A percentile compares a stretch with the other conserved stretches of the same genome.
Evolutionary conservation across 2,888 invertebrate species (phyloP).

Genomic region (Nemapogon koenigi): DNA sequence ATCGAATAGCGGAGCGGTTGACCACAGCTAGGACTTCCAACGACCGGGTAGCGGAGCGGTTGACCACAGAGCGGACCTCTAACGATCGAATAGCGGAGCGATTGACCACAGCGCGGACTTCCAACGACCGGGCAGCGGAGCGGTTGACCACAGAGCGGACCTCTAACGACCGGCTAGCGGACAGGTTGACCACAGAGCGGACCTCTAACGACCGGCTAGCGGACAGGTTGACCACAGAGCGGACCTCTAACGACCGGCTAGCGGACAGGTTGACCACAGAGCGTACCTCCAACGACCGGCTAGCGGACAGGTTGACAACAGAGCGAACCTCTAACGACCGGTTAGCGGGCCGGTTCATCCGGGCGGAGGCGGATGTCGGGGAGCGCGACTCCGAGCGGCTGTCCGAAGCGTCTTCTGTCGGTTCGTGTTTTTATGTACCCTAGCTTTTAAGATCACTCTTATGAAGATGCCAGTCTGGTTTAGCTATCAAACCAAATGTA

Average conservation of each 20-base stretch:
- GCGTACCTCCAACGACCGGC: slow-evolving; percentile 19
- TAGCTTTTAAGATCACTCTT: too few species aligned
- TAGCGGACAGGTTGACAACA: slow-evolving; percentile 19
- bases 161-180: slow-evolving; percentile 21
- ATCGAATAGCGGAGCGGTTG: neutral
- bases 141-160: too few species aligned
- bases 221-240: slow-evolving; percentile 15
- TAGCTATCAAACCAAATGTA: too few species aligned
- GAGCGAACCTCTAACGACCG: slow-evolving; percentile 21
- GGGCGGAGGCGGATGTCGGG: slow-evolving; percentile 52
- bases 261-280: slow-evolving; percentile 14
- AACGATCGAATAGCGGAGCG: slow-evolving; percentile 21
- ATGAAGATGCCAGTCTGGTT: too few species aligned
- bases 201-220: slow-evolving; percentile 15
- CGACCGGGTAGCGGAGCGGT: slow-evolving; percentile 22
- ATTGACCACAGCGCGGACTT: slow-evolving; percentile 1
- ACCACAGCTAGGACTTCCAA: slow-evolving; percentile 22
- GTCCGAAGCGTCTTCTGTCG: slow-evolving; percentile 39
- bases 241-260: slow-evolving; percentile 19
- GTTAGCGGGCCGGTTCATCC: slow-evolving; percentile 29
- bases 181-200: slow-evolving; percentile 22
- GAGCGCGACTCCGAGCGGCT: slow-evolving; percentile 38
- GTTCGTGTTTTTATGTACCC: too few species aligned
- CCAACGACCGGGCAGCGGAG: slow-evolving; percentile 14
- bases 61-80: slow-evolving; percentile 18